Evolutionary conservation across 2,113 vertebrate genomes (phyloP), one percentile per base, ranked within the genome.

Genomic region (Pteruthius melanotis): DNA sequence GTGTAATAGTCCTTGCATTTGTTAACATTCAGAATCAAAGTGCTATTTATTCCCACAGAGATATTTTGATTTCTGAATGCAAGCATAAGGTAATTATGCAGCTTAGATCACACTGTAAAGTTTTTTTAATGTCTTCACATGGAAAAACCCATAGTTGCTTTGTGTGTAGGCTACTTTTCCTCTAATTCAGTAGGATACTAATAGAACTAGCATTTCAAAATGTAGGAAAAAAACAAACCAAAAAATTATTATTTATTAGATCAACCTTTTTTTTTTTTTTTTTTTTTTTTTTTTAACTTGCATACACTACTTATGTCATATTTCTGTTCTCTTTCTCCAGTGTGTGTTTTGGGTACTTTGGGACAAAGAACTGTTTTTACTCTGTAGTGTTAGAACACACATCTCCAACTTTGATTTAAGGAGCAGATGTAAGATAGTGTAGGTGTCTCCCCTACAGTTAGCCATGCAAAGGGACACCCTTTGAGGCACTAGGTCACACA

Each of bases 271-370:
- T 88, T 83, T 44, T 40, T 40, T 40, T 42, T 42, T 42, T 6
- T 0, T 13, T 4, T 10, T 52, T 64, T 40, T 40, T 83, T 54
- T 83, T 54, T n/a, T 44, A 5, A 10, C 7, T 71, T 64, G 4
- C 26, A 28, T 39, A 28, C 10, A 6, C 3, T 54, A 24, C 3
- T 44, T 14, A n/a, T 40, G 37, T 57, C 0, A 0, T 35, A 27
- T n/a, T 37, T 88, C 35, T 81, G 4, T n/a, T 76, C 23, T 76
- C 11, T 63, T 85, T 68, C 27, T 31, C 21, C n/a, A 10, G 6
- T 18, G 5, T 4, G 1, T 21, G 14, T 50, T 79, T 72, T 45
- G 59, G 28, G 26, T 31, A 8, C 24, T 74, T 75, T 26, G 13
- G 24, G 57, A 27, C 8, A 63, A 17, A 61, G 17, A 88, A 30